Conservation (phyloP, 53 echinoderm and acorn worm species). For the Echinarachnius parma region DNA sequence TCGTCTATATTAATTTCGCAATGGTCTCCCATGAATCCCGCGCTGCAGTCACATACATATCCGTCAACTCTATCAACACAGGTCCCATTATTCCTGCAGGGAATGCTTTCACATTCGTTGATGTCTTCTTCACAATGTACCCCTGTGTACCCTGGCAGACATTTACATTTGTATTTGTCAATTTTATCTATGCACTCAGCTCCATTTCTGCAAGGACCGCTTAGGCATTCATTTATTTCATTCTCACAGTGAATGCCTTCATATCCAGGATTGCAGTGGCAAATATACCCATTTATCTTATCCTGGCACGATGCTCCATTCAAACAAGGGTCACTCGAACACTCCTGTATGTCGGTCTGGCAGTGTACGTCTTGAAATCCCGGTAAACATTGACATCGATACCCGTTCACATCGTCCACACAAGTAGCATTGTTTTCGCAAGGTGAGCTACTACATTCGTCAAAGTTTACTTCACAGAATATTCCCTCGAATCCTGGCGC, state of each 20-base stretch:
- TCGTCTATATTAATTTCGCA: conserved; percentile 43
- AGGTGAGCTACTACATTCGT: conserved; percentile 35
- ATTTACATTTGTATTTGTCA: conserved; percentile 30
- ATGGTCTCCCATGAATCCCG: conserved; percentile 47
- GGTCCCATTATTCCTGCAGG: conserved; percentile 36
- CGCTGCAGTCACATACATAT: conserved; percentile 38
- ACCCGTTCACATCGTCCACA: conserved; percentile 29
- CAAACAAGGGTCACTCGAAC: conserved; percentile 42
- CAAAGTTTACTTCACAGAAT: conserved; percentile 49
- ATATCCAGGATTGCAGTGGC: conserved; percentile 50
- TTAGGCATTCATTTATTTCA: conserved; percentile 52
- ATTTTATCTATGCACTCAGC: conserved; percentile 17
- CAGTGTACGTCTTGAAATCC: conserved; percentile 49
- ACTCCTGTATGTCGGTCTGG: conserved; percentile 56
- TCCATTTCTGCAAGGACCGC: conserved; percentile 44
- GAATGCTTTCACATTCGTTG: conserved; percentile 35
- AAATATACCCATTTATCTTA: conserved; percentile 34
- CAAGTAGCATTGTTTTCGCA: conserved; percentile 56
- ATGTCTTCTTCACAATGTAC: conserved; percentile 41
- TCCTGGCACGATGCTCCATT: conserved; percentile 50
- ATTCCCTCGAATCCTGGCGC: conserved; percentile 40
- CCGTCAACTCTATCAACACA: conserved; percentile 46
- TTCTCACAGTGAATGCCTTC: conserved; percentile 43
- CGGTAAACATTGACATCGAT: conserved; percentile 15
- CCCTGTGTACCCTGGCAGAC: conserved; percentile 34